Conservation (phyloP, 2,888 invertebrate genomes). For the Charanyca ferruginea region DNA sequence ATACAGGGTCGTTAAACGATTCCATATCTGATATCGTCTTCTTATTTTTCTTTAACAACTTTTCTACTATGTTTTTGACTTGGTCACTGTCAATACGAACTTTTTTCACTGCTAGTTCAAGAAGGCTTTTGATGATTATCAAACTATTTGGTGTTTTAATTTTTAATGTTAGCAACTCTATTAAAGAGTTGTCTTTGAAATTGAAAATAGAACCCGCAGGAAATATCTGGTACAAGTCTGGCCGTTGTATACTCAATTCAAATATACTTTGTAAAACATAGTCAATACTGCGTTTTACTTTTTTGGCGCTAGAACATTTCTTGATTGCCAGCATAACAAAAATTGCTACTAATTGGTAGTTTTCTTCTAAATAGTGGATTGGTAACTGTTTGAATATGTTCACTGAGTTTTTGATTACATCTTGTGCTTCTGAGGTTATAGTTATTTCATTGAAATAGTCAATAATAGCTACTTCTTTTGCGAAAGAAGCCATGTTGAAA, state of each 20-base stretch:
- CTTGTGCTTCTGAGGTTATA: slow-evolving; percentile 67
- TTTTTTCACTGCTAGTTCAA: slow-evolving; percentile 85
- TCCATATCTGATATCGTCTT: slow-evolving; percentile 73
- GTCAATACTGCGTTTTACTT: slow-evolving; percentile 78
- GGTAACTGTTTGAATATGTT: slow-evolving; percentile 79
- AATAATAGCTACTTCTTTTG: slow-evolving; percentile 72
- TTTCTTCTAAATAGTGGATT: slow-evolving; percentile 83
- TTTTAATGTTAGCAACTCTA: slow-evolving; percentile 81
- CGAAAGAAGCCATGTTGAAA: slow-evolving; percentile 76
- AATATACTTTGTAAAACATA: slow-evolving; percentile 78
- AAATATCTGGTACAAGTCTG: slow-evolving; percentile 85
- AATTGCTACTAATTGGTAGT: slow-evolving; percentile 81
- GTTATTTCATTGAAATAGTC: slow-evolving; percentile 72
- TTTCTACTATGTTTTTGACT: slow-evolving; percentile 81
- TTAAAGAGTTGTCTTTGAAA: slow-evolving; percentile 74
- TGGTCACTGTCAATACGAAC: slow-evolving; percentile 82
- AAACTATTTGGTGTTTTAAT: slow-evolving; percentile 79
- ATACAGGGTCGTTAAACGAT: slow-evolving; percentile 80
- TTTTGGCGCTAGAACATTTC: slow-evolving; percentile 78
- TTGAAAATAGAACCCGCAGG: slow-evolving; percentile 80
- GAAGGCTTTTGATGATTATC: slow-evolving; percentile 76
- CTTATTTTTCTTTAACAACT: slow-evolving; percentile 75
- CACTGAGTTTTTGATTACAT: slow-evolving; percentile 71
- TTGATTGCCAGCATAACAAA: slow-evolving; percentile 82
- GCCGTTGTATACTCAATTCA: slow-evolving; percentile 82